These are phyloP conservation scores for Eubasilissa regina DNA, from an alignment of 1,140 invertebrate species.

Conservation along the genomic window DNA sequence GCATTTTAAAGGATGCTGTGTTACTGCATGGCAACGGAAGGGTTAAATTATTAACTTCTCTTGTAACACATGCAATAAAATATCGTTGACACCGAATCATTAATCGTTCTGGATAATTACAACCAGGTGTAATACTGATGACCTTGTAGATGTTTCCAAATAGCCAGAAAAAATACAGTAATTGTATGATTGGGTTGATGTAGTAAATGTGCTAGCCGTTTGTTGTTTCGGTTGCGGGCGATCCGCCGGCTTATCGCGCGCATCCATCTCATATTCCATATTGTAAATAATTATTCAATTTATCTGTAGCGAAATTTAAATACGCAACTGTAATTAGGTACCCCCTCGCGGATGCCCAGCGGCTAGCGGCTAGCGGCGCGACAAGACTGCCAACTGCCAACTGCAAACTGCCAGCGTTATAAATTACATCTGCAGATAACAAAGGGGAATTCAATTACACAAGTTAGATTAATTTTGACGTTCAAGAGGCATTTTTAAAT, in stretches of 20 bases:
- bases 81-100: too few relatives aligned
- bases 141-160: too few relatives aligned
- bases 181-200: too few relatives aligned
- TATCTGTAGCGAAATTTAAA: neutral
- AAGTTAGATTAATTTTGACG: neutral
- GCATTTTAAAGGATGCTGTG: too few relatives aligned
- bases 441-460: neutral
- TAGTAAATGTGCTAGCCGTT: neutral
- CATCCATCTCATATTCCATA: slow-evolving; percentile 1
- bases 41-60: too few relatives aligned
- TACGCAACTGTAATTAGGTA: neutral
- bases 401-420: neutral
- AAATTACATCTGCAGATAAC: neutral
- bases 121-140: too few relatives aligned
- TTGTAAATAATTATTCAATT: slow-evolving; percentile 21
- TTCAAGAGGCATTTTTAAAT: neutral
- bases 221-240: slow-evolving; percentile 3
- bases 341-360: neutral
- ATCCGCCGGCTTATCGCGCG: neutral
- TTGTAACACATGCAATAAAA: too few relatives aligned
- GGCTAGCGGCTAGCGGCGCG: neutral
- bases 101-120: too few relatives aligned
- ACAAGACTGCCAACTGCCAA: neutral
- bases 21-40: too few relatives aligned
- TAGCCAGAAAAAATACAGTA: too few relatives aligned